Evolutionary conservation across 2,888 invertebrate species (phyloP), one percentile per base, ranked within the genome.

Genomic region (Eupsilia transversa): DNA sequence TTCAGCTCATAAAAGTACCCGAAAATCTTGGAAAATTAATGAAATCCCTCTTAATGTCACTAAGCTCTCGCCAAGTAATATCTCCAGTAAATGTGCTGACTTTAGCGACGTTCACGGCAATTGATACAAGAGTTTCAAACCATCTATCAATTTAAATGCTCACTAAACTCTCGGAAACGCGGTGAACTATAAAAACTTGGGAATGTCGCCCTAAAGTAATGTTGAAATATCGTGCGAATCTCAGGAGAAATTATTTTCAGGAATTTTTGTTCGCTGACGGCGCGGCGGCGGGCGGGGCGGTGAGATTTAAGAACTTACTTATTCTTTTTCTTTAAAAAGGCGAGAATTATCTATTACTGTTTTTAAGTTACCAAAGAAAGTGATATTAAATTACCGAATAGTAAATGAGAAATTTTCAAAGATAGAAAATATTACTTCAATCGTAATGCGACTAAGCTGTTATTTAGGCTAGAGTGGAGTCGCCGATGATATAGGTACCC

Each of bases 101-200:
- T 84, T 80, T 38, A 41, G 61, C 46, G 27, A 63, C 66, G 12
- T 71, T 41, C 35, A 68, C 46, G 52, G 84, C 64, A 70, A 67
- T 59, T 67, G 74, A 59, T 71, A 75, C 9, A 61, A 3, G 41
- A 83, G 69, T 79, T 81, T 30, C 17, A 33, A 59, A 41, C 65
- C 43, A 80, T 80, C 64, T 73, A 80, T 86, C 80, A 83, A 79
- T 77, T 80, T 76, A 61, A 57, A 70, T 54, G 66, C 17, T 60
- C 72, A 63, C 64, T 56, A 74, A 83, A 76, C 52, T 70, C 61
- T 41, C 10, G 33, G n/a, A 14, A 46, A 68, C 30, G 68, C 65
- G 52, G 49, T 54, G 80, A 76, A 76, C 69, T 69, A 66, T 83
- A 66, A 83, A 72, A 83, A 74, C 49, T 79, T 68, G 27, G 27